Percentiles rank a stretch among this genome's conserved stretches.
Conservation (phyloP, 2,797 vertebrate species). For the Brotula barbata region DNA sequence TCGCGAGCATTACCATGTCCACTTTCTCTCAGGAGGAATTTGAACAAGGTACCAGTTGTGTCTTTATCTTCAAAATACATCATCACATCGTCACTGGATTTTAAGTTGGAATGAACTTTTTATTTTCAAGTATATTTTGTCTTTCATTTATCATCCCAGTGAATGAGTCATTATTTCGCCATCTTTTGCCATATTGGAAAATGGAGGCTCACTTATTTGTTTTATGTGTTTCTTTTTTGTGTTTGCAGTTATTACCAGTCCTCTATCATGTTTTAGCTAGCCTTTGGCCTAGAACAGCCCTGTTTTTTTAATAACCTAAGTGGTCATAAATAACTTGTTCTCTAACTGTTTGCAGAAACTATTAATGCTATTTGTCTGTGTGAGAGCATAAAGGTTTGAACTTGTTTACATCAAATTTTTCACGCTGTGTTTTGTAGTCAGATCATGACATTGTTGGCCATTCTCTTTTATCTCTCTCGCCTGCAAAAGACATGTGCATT, state of each 20-base stretch:
- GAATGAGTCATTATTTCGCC: neutral
- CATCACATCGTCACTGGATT: conserved; percentile 4
- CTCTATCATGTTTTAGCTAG: neutral
- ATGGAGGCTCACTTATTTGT: neutral
- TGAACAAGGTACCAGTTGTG: conserved; percentile 70
- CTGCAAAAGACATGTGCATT: neutral
- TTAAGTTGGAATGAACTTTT: conserved; percentile 2
- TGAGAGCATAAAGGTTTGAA: neutral
- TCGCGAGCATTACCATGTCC: conserved; percentile 84
- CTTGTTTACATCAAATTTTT: conserved; percentile 11
- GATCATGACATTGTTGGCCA: conserved; percentile 11
- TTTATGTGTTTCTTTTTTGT: neutral
- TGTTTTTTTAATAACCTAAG: neutral
- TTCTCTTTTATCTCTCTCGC: conserved; percentile 30
- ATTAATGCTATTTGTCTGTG: neutral
- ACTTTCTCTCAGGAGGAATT: conserved; percentile 82
- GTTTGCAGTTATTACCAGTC: neutral
- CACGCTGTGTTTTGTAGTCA: conserved; percentile 14
- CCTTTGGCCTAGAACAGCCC: neutral
- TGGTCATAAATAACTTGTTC: neutral
- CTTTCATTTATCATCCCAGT: neutral
- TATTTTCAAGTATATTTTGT: neutral
- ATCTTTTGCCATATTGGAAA: neutral
- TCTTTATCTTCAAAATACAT: neutral
- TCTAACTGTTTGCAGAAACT: neutral